Base-by-base conservation (phyloP, 2,113 vertebrate species). In the Channa maculata region DNA sequence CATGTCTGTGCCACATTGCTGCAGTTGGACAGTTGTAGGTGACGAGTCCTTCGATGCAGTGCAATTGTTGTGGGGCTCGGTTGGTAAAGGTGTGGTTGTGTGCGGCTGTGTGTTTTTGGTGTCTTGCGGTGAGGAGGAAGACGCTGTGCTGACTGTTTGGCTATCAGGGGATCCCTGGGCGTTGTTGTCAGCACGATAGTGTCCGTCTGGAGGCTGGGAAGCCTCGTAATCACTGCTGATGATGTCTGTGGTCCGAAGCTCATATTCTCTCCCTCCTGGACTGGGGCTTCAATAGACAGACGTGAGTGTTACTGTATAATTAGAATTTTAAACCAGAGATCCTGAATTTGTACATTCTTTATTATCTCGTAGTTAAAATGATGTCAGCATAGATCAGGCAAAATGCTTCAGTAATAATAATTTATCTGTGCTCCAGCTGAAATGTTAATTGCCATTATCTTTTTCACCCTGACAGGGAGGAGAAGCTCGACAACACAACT, bases 241-340 rank as follows among this genome's bases (percentile, higher is more conserved):
- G 48, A 91, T 88, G 71, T 94, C 92, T 38, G 90, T 93, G 54
- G 90, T 90, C 52, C 89, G 86, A 64, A 92, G 86, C 49, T 93
- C 88, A 38, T 86, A 85, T 10, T 92, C 91, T 54, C 74, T 85
- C 24, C 73, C 82, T 72, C 77, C 90, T 71, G 90, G 86, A 85
- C 90, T 91, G 51, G 91, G 87, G 66, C 90, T 93, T 12, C 12
- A 86, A 79, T 3, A 14, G 15, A 88, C 14, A 90, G 4, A 83
- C 0, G 67, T n/a, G 24, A 51, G 4, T 46, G 36, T 62, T 69
- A 75, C 15, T 39, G 39, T 52, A 64, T 39, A 46, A n/a, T 37
- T 9, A 45, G 5, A 24, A 24, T 24, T 24, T 24, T 24, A 24
- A 24, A 24, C 24, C 24, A 24, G 24, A 24, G 24, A 24, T 15